Evolutionary conservation across 2,888 invertebrate genomes (phyloP), one percentile per base, ranked within the genome.

Genomic region (Chydorus sphaericus): DNA sequence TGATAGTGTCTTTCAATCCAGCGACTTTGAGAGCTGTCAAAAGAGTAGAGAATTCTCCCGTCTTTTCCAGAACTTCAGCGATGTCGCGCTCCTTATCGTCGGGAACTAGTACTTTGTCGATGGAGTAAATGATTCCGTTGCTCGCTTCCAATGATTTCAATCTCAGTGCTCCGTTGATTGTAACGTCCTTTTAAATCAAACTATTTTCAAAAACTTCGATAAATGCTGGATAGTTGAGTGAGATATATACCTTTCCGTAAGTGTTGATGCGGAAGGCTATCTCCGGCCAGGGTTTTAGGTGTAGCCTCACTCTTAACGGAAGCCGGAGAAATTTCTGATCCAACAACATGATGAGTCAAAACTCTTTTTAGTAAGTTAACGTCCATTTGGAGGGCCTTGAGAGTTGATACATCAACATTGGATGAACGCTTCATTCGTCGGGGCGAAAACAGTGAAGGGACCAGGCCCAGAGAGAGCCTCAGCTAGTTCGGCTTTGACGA

Each of bases 111-210:
- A 59, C 59, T 30, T 28, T 55, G 31, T 57, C 54, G 16, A 59
- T 54, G 11, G 58, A 39, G 50, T 57, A 53, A 18, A 57, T 50
- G 33, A 70, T 59, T 54, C 59, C 59, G 44, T 59, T 59, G 37
- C 26, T 33, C 16, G 59, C 57, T 16, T 16, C 29, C n/a, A 59
- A 23, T 26, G 20, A 14, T 26, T 44, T 44, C 26, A 44, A 23
- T 3, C 23, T 26, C 3, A 44, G 26, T 8, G 44, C 44, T 44
- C 44, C 44, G 26, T 44, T 44, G 44, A 44, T 44, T 26, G 44
- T 44, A 26, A 44, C 26, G 14, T 14, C 44, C 44, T 44, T 23
- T 44, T 5, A 1, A 20, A 16, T 39, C 20, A 8, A 3, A 16
- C n/a, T n/a, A n/a, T n/a, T n/a, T n/a, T n/a, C 10, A 4, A n/a